Evolutionary conservation across 2,113 vertebrate species (phyloP).

Genomic region (Zapornia atra): DNA sequence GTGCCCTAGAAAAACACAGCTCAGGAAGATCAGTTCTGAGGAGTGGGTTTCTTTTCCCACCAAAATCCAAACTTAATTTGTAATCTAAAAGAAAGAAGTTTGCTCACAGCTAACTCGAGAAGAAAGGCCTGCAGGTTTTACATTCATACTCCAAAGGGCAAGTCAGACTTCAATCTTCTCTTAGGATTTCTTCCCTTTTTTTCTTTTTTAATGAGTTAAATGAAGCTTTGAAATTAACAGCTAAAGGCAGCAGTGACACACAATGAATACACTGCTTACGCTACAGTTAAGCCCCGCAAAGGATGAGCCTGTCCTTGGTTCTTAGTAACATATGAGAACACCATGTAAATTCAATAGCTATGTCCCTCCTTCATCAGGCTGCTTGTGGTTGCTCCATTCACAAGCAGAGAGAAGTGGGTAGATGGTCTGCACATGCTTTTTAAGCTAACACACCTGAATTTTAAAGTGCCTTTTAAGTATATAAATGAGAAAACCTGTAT

Average conservation of each 20-base stretch:
- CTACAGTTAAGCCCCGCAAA: not conserved
- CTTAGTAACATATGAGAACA: not conserved
- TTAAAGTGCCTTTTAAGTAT: conserved; percentile 8
- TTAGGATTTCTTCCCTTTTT: not conserved
- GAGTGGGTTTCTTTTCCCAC: not conserved
- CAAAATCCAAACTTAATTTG: not conserved
- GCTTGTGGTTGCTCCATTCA: conserved; percentile 9
- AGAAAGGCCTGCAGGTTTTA: conserved; percentile 1
- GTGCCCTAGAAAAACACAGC: not conserved
- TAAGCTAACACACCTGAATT: conserved; percentile 3
- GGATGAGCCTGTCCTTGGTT: not conserved
- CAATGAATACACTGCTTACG: not conserved
- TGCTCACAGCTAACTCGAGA: not conserved
- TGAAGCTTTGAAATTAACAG: not conserved
- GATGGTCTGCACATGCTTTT: conserved; percentile 13
- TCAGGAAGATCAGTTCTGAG: not conserved
- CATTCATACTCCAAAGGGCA: not conserved
- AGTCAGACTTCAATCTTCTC: not conserved
- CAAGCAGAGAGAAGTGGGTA: not conserved
- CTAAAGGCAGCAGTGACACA: not conserved
- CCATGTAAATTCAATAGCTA: not conserved
- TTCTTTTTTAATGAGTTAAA: not conserved
- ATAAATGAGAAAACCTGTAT: conserved; percentile 24
- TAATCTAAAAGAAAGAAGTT: not conserved
- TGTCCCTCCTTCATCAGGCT: conserved; percentile 5